phyloP scores from a whole-genome alignment of 2,888 invertebrate genomes.

The Cephus pulcher region DNA sequence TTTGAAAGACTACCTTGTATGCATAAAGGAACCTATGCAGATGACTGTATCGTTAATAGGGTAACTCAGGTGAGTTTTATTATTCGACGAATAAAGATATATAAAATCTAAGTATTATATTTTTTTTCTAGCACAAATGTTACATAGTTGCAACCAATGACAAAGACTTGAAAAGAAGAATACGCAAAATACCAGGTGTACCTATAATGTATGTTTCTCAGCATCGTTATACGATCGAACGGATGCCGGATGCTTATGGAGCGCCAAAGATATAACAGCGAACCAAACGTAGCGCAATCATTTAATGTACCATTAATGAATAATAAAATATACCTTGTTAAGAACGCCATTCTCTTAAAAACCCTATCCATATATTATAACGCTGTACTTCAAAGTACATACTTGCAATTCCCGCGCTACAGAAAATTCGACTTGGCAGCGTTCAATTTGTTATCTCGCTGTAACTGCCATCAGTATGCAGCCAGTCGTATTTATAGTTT shows the following conservation, averaged over 20 bases:
- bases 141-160: slow-evolving; percentile 99
- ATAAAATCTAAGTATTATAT: slow-evolving; percentile 13
- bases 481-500: slow-evolving; percentile 1
- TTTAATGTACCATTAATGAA: slow-evolving; percentile 1
- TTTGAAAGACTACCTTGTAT: slow-evolving; percentile 93
- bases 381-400: neutral
- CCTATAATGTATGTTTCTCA: slow-evolving; percentile 98
- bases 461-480: neutral
- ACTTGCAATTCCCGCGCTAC: neutral
- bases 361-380: neutral
- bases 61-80: slow-evolving; percentile 80
- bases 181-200: slow-evolving; percentile 97
- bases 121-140: slow-evolving; percentile 86
- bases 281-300: neutral
- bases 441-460: neutral
- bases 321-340: neutral
- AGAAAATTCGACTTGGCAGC: neutral
- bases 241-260: slow-evolving; percentile 99
- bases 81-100: neutral
- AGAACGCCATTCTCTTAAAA: neutral
- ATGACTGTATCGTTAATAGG: slow-evolving; percentile 96
- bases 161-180: slow-evolving; percentile 93
- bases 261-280: slow-evolving; percentile 76
- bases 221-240: slow-evolving; percentile 94
- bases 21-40: slow-evolving; percentile 99